Conservation (phyloP, 2,113 vertebrate species). For the Bombycilla garrulus region DNA sequence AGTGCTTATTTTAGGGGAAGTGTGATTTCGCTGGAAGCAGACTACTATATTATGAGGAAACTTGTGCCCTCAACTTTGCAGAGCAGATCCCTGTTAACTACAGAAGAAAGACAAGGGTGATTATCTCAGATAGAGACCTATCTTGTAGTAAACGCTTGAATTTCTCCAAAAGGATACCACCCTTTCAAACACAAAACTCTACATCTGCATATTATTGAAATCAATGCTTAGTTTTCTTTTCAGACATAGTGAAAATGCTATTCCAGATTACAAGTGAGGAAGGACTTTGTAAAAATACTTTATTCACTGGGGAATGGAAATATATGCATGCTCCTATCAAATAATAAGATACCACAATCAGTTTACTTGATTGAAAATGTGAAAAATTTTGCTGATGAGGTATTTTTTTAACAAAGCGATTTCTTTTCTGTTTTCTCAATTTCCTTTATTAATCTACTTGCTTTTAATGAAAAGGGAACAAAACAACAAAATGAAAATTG, state of each 20-base stretch:
- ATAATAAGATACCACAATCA: neutral
- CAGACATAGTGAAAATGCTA: neutral
- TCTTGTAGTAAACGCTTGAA: neutral
- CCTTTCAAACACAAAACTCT: neutral
- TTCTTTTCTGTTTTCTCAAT: neutral
- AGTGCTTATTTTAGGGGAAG: neutral
- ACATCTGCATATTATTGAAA: neutral
- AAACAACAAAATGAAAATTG: neutral
- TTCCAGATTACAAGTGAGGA: neutral
- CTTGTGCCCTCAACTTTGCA: neutral
- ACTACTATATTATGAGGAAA: neutral
- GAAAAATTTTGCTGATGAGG: neutral
- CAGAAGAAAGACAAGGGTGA: neutral
- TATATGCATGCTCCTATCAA: neutral
- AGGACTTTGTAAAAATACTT: neutral
- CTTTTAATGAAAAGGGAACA: neutral
- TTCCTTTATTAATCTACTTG: neutral
- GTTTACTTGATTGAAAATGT: neutral
- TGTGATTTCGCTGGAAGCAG: neutral
- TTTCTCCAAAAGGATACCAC: neutral
- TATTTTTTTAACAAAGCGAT: constrained; percentile 5
- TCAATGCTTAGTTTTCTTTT: neutral
- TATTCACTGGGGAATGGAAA: neutral
- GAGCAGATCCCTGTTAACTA: neutral
- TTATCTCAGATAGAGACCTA: neutral